Base-by-base conservation (phyloP, 30 jellyfish, hydroid and myxozoan genomes). In the Pseudorhiza aurosa region DNA sequence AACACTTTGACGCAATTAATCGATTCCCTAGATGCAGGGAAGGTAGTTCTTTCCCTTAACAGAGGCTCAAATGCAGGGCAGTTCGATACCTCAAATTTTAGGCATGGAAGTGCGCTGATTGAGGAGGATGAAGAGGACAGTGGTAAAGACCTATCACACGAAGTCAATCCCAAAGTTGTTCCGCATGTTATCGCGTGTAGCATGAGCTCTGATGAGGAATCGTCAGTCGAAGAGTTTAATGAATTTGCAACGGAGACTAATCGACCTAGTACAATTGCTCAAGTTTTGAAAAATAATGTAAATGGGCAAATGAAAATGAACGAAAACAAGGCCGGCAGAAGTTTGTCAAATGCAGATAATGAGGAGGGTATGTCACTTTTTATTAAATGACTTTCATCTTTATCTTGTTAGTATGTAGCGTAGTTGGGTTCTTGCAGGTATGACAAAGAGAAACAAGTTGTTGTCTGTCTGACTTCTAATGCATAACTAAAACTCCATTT, bases 171-270 rank as follows among this genome's bases (percentile, higher is more conserved):
- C 8, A 39, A 67, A n/a, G 44, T 43, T 8, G 30, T 42, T 17
- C 44, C 65, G 18, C 89, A 77, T 37, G 33, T 77, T 24, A 63
- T 77, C 7, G 49, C 73, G 7, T 77, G 89, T 64, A 77, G 89
- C 30, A 58, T 77, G 82, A 77, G 89, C 27, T 77, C 89, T 8
- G 89, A 63, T 49, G 89, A 77, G 43, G 88, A 76, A 43, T 33
- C 57, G 6, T 77, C 89, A 8, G 89, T 60, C 36, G 82, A 59
- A 32, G 89, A 77, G 31, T 7, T 77, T 44, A 37, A 62, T 17
- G 82, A 51, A 8, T 74, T 77, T 18, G 89, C 89, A 3, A 77
- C 37, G 65, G 63, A 77, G 29, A 68, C 63, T 60, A 77, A 51
- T 37, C 22, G 82, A 18, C 3, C 75, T 25, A 82, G 82, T 10